These are phyloP conservation scores for Polymixis lichenea DNA, from an alignment of 2,888 invertebrate species.

Conservation along the genomic window DNA sequence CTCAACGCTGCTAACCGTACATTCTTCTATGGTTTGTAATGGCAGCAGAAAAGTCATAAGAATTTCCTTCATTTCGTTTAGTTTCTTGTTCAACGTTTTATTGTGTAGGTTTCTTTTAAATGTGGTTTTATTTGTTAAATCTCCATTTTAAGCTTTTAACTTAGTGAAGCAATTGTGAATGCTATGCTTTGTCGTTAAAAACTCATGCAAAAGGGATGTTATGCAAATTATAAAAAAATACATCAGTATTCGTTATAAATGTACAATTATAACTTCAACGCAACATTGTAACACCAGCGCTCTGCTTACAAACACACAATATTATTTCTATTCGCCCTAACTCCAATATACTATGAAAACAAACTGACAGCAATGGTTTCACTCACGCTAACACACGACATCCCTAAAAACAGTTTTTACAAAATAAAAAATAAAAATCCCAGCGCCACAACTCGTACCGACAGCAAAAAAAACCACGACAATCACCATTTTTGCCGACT, in stretches of 20 bases:
- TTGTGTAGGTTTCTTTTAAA: constrained; percentile 15
- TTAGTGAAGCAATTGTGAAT: background rate
- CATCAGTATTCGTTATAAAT: background rate
- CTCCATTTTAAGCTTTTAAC: background rate
- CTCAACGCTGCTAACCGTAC: constrained; percentile 85
- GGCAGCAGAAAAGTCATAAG: constrained; percentile 72
- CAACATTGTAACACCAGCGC: constrained; percentile 7
- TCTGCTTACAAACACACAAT: constrained; percentile 1
- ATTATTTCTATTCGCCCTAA: constrained; percentile 11
- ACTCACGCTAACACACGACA: constrained; percentile 39
- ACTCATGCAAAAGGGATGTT: background rate
- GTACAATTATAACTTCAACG: constrained; percentile 25
- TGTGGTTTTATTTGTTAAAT: constrained; percentile 13
- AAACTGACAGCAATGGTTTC: constrained; percentile 32
- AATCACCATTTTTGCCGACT: constrained; percentile 69
- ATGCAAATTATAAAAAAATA: constrained; percentile 8
- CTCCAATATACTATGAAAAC: constrained; percentile 36
- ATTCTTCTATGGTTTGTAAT: constrained; percentile 81
- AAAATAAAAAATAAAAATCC: constrained; percentile 41
- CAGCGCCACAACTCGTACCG: constrained; percentile 36
- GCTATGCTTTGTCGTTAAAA: background rate
- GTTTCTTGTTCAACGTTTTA: constrained; percentile 35
- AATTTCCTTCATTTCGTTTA: constrained; percentile 43
- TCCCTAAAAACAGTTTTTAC: constrained; percentile 37
- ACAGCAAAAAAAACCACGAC: constrained; percentile 33